Conservation (phyloP, 2,888 invertebrate species). For the Phengaris alcon region DNA sequence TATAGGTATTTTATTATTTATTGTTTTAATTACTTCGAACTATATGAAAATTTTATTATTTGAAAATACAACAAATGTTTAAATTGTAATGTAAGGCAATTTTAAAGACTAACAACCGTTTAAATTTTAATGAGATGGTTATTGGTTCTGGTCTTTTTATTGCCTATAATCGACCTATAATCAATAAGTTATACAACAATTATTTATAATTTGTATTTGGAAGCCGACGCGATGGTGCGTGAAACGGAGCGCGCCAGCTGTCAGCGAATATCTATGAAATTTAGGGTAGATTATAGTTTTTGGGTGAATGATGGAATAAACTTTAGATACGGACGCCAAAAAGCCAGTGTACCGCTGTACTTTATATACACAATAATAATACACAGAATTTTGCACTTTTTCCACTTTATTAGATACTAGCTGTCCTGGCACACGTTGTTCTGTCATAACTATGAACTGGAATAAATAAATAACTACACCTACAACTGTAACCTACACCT, state of each 20-base stretch:
- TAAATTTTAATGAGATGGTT: not conserved
- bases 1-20: not conserved
- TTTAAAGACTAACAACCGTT: not conserved
- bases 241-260: slow-evolving; percentile 46
- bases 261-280: not conserved
- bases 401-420: too few relatives aligned
- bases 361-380: too few relatives aligned
- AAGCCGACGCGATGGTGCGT: slow-evolving; percentile 45
- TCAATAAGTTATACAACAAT: slow-evolving; percentile 1
- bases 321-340: too few relatives aligned
- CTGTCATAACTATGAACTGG: too few relatives aligned
- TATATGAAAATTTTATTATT: too few relatives aligned
- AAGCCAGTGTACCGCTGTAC: too few relatives aligned
- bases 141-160: slow-evolving; percentile 14
- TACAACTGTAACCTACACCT: too few relatives aligned
- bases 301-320: not conserved
- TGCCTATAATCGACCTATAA: not conserved
- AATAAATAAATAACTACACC: too few relatives aligned
- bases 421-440: too few relatives aligned
- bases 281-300: not conserved
- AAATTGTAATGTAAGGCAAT: not conserved
- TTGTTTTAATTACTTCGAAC: not conserved
- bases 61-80: not conserved
- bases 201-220: slow-evolving; percentile 7
- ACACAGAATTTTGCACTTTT: too few relatives aligned